Base-by-base conservation (phyloP, 2,888 invertebrate species). In the Euproctis similis region DNA sequence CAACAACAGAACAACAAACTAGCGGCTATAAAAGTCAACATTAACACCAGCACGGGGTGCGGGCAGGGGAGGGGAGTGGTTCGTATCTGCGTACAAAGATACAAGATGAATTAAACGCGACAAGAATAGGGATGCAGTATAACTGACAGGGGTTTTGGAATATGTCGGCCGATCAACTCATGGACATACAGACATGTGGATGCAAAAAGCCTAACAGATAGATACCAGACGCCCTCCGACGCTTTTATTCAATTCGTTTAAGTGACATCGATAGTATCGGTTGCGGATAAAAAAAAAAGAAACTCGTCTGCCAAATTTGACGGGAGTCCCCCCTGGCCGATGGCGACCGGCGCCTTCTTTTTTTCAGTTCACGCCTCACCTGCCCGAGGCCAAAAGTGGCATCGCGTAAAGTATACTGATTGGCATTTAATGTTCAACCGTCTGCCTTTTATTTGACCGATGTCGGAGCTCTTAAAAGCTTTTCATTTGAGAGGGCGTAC, bases 191-290 rank as follows among this genome's bases (percentile, higher is more conserved):
- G 46, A 42, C 39, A 34, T 30, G 34, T 31, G 39, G 43, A 39
- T 47, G 39, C 46, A 59, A 61, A 59, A 58, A 53, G 39, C 45
- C 48, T 34, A 36, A 32, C 50, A 48, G 56, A 61, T 54, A 59
- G 50, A 53, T 51, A 50, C 36, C 41, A 42, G 44, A 52, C 68
- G 59, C 77, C 74, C 75, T 71, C 69, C 59, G 59, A 73, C 69
- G 68, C 65, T 66, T 66, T 73, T 73, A 74, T 77, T 84, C 84
- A 85, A 82, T 85, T 78, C 81, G 62, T 72, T 75, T 81, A 84
- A 84, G 82, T 84, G 85, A 82, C 78, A 80, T 77, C 76, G 82
- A 84, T 80, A 78, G 65, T 74, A 68, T 67, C 62, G 60, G 58
- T 60, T 73, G 74, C 61, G 75, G 75, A 73, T 62, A 59, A 77